Conservation (phyloP, 2,113 vertebrate species). For the Perccottus glenii region DNA sequence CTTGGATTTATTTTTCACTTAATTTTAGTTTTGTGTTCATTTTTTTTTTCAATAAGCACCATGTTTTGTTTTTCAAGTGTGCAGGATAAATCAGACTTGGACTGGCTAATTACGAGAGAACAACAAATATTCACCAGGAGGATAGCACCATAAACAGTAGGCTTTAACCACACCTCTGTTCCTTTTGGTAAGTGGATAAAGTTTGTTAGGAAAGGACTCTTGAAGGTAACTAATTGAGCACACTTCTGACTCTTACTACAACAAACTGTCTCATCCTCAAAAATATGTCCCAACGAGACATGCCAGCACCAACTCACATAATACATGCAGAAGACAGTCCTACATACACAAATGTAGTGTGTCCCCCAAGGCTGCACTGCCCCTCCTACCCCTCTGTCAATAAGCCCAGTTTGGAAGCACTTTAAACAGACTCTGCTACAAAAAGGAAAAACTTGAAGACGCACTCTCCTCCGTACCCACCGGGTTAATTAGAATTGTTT, state of each 20-base stretch:
- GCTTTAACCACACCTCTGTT: conserved; percentile 46
- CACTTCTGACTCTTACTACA: conserved; percentile 17
- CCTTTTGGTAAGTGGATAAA: conserved; percentile 4
- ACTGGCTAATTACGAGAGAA: conserved; percentile 28
- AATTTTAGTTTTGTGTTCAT: not conserved
- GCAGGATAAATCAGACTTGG: conserved; percentile 19
- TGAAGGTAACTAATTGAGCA: conserved; percentile 31
- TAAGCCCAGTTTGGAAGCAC: conserved; percentile 70
- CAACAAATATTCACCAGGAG: conserved; percentile 37
- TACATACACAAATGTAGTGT: conserved; percentile 1
- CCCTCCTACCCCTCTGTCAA: conserved; percentile 66
- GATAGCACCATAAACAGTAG: conserved; percentile 21
- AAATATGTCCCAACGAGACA: conserved; percentile 47
- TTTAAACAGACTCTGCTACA: conserved; percentile 70
- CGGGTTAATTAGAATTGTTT: conserved; percentile 82
- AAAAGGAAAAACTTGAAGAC: conserved; percentile 63
- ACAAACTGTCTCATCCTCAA: conserved; percentile 48
- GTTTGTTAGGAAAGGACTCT: conserved; percentile 15
- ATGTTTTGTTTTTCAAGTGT: conserved; percentile 3
- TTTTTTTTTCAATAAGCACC: not conserved
- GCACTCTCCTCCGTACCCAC: conserved; percentile 67
- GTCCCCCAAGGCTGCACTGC: conserved; percentile 38
- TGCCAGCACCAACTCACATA: conserved; percentile 30
- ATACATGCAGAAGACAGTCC: conserved; percentile 7
- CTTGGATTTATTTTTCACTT: conserved; percentile 3